These are phyloP conservation scores for Hymenochirus boettgeri DNA, from an alignment of 2,113 vertebrate species.

Conservation along the genomic window DNA sequence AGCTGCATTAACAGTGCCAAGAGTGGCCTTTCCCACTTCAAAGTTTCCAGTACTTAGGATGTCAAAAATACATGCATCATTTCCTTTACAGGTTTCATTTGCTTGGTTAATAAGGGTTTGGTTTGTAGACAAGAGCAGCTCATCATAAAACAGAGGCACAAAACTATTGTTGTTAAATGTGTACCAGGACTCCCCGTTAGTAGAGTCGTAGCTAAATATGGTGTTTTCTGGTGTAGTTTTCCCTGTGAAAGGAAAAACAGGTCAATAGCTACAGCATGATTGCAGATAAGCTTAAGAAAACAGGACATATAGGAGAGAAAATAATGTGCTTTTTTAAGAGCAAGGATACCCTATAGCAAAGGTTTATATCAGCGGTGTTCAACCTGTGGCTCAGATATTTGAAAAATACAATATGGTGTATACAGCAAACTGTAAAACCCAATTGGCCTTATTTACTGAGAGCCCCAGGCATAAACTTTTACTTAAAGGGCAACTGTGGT, in stretches of 20 bases:
- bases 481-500: too few species aligned
- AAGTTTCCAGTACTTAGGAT: conserved; percentile 36
- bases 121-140: conserved; percentile 20
- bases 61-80: conserved; percentile 44
- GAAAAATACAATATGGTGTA: too few species aligned
- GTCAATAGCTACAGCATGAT: too few species aligned
- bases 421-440: too few species aligned
- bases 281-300: too few species aligned
- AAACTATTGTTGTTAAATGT: conserved; percentile 45
- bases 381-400: too few species aligned
- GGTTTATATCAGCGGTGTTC: too few species aligned
- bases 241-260: conserved; percentile 25
- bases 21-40: conserved; percentile 28
- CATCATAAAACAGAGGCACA: conserved; percentile 43
- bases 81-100: conserved; percentile 40
- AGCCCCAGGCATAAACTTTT: too few species aligned
- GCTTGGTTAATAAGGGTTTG: conserved; percentile 9
- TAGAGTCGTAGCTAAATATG: conserved; percentile 38
- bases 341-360: too few species aligned
- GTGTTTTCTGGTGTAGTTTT: conserved; percentile 26
- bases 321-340: too few species aligned
- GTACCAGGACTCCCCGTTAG: conserved; percentile 33
- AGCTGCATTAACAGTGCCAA: conserved; percentile 2
- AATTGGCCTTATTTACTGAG: too few species aligned
- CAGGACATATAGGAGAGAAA: too few species aligned